These are phyloP conservation scores for Sylvilagus bachmani DNA, from an alignment of 2,113 vertebrate species.

Conservation along the genomic window DNA sequence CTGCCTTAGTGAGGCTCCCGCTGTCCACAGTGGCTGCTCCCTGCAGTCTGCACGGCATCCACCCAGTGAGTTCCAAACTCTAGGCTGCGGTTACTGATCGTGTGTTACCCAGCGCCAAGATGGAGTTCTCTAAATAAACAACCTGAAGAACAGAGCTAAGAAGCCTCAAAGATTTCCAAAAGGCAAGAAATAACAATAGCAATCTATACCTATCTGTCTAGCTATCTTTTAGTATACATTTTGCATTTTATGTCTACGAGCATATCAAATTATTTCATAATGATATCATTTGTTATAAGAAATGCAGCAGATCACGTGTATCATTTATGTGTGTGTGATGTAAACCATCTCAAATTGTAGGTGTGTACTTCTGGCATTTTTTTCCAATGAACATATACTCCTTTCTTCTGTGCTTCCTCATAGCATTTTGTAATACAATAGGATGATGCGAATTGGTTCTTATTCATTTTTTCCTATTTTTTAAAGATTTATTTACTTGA, in stretches of 20 bases:
- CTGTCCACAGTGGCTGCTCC: not conserved
- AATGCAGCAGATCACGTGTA: not conserved
- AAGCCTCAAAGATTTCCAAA: not conserved
- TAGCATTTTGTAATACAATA: not conserved
- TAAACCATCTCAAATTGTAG: not conserved
- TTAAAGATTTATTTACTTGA: too few relatives aligned
- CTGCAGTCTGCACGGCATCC: not conserved
- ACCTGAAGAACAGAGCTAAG: not conserved
- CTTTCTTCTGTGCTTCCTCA: not conserved
- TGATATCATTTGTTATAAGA: not conserved
- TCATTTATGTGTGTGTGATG: not conserved
- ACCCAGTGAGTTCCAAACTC: not conserved
- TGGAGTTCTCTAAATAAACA: conserved; percentile 37
- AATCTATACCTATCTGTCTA: not conserved
- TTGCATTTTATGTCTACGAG: not conserved
- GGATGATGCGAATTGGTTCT: conserved; percentile 58
- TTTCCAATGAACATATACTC: not conserved
- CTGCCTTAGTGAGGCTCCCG: not conserved
- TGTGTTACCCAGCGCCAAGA: conserved; percentile 33
- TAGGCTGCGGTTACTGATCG: not conserved
- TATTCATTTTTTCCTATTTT: conserved; percentile 61
- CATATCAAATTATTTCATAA: not conserved
- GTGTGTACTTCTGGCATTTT: not conserved
- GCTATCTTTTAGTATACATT: not conserved
- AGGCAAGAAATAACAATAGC: not conserved